phyloP scores from a whole-genome alignment of 2,797 vertebrate genomes.

The Acropternis orthonyx region DNA sequence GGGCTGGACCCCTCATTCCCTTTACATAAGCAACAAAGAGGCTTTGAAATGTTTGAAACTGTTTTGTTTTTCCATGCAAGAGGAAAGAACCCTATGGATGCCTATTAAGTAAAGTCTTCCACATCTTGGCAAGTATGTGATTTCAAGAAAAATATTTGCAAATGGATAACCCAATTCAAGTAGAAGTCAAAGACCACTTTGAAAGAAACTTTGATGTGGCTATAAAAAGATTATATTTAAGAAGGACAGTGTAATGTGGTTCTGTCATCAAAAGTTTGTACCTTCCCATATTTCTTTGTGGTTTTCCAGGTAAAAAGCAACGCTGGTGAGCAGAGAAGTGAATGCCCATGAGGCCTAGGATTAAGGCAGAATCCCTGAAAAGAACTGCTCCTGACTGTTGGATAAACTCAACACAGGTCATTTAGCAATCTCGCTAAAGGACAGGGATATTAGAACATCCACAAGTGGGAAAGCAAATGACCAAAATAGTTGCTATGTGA shows the following conservation, averaged over 20 bases:
- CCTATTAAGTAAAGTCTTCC: slow-evolving; percentile 38
- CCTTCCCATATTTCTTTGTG: neutral
- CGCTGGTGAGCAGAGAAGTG: neutral
- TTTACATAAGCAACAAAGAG: slow-evolving; percentile 33
- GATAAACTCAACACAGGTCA: neutral
- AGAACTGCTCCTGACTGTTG: neutral
- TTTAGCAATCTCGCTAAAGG: neutral
- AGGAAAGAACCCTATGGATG: slow-evolving; percentile 54
- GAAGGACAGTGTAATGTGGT: neutral
- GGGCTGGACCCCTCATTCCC: slow-evolving; percentile 32
- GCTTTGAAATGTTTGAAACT: slow-evolving; percentile 41
- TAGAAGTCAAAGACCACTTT: slow-evolving; percentile 50
- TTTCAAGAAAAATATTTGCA: slow-evolving; percentile 68
- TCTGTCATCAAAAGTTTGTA: slow-evolving; percentile 11
- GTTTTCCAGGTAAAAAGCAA: neutral
- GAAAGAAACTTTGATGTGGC: slow-evolving; percentile 42
- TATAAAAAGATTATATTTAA: neutral
- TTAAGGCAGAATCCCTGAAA: neutral
- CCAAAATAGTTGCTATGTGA: neutral
- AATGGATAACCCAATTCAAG: slow-evolving; percentile 53
- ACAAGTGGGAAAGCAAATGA: neutral
- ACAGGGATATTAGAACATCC: neutral
- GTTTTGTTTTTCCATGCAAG: slow-evolving; percentile 41
- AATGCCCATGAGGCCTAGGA: neutral
- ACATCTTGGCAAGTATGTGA: slow-evolving; percentile 40